Evolutionary conservation across 2,888 invertebrate species (phyloP), one percentile per base, ranked within the genome.

Genomic region (Vanessa cardui): DNA sequence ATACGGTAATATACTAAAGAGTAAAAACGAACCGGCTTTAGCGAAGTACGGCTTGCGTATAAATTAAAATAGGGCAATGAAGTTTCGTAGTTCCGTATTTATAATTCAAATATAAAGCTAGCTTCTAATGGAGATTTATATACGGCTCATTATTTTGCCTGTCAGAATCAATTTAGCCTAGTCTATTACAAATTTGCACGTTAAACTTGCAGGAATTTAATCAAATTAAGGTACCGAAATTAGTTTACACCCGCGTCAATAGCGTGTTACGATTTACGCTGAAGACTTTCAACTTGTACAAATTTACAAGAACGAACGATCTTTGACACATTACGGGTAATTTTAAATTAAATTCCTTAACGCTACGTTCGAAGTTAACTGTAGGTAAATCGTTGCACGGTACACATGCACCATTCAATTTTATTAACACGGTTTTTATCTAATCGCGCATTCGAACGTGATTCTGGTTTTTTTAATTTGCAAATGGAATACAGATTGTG

Each of bases 111-210:
- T 62, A 71, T 69, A 67, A 60, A 15, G 39, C 54, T 50, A 49
- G 46, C 39, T 26, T 47, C 74, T 78, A 79, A 80, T 80, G 76
- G 77, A 78, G 76, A 81, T 80, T 80, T 81, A 80, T 79, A 70
- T 76, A 72, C 52, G 64, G 64, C 72, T 77, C 77, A 78, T 77
- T 81, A 80, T 75, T 80, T 77, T 72, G 72, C 74, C 72, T 69
- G 75, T 70, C 77, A 73, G 74, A 79, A 79, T 80, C 76, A 76
- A 81, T 80, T 80, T 77, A 74, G 74, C 68, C 68, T 69, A 73
- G 74, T 75, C 73, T 70, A 77, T 78, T 77, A 76, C 73, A 72
- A 75, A 77, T 77, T 76, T 75, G 70, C 72, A 73, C 70, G 73
- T 66, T 71, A 67, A 74, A 75, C 71, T 75, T 75, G 67, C 60